phyloP scores from a whole-genome alignment of 2,797 vertebrate genomes.

The Sus cebifrons region DNA sequence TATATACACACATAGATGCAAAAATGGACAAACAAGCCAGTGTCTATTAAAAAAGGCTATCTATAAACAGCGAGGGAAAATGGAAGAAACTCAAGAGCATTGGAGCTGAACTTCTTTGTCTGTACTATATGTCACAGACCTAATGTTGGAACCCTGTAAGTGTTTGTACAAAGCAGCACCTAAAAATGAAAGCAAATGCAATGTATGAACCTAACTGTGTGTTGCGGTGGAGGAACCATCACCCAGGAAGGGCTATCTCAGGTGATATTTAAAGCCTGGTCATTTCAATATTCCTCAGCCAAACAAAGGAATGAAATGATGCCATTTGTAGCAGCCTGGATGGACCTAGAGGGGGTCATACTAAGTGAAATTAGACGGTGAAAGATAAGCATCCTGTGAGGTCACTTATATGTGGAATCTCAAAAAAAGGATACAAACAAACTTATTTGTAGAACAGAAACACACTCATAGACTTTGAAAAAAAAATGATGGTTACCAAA shows the following conservation, averaged over 20 bases:
- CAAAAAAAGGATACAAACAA: too few relatives aligned
- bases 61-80: background rate
- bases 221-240: background rate
- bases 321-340: too few relatives aligned
- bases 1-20: background rate
- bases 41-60: background rate
- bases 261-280: background rate
- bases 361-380: too few relatives aligned
- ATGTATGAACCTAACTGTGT: background rate
- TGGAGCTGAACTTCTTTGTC: background rate
- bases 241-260: background rate
- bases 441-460: too few relatives aligned
- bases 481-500: too few relatives aligned
- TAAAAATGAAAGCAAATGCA: background rate
- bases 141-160: constrained; percentile 12
- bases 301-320: too few relatives aligned
- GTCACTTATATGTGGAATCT: too few relatives aligned
- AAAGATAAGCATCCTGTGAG: too few relatives aligned
- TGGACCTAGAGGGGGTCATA: too few relatives aligned
- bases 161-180: background rate
- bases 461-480: too few relatives aligned
- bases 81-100: background rate
- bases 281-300: too few relatives aligned
- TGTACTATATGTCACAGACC: background rate
- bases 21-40: background rate